Evolutionary conservation across 2,888 invertebrate species (phyloP), one percentile per base, ranked within the genome.

Genomic region (Seladonia tumulorum): DNA sequence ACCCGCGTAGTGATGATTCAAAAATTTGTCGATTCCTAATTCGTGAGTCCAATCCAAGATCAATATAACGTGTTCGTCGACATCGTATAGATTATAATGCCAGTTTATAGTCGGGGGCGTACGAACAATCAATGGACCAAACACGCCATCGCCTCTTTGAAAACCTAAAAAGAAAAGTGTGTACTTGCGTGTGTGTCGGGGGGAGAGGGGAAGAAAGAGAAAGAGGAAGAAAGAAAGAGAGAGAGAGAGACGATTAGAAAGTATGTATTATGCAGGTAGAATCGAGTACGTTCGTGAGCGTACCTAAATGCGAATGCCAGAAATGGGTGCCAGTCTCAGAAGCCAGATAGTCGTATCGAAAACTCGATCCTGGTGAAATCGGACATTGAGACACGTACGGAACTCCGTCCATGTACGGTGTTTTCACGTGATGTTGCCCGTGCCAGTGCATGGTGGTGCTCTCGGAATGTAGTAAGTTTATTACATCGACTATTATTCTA

Each of bases 391-490:
- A 98, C 14, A 98, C 96, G 87, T 97, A 97, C 0, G 98, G 98
- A 0, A 98, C 98, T 0, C 98, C 98, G 89, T 98, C 98, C 98
- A 98, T 98, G 93, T 97, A 98, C 0, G 98, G 98, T 0, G 97
- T 97, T 0, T 96, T 96, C 77, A 95, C 95, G 94, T 98, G 98
- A 93, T 98, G 98, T 92, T 98, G 97, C 0, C 99, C 99, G 93
- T 99, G 99, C 98, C 98, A 99, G 93, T 99, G 99, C 35, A 99
- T 97, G 0, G 97, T 97, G 0, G 98, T 98, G 39, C 97, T 97
- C 93, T 98, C 98, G 0, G 97, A 97, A 93, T 97, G 96, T 94
- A 99, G 94, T 84, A 96, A 96, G 93, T 99, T 99, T 88, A 97
- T 96, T 12, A 98, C 97, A 92, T 98, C 98, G 0, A 98, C 98